Evolutionary conservation across 2,113 vertebrate species (phyloP).

Genomic region (Microcebus ravelobensis): DNA sequence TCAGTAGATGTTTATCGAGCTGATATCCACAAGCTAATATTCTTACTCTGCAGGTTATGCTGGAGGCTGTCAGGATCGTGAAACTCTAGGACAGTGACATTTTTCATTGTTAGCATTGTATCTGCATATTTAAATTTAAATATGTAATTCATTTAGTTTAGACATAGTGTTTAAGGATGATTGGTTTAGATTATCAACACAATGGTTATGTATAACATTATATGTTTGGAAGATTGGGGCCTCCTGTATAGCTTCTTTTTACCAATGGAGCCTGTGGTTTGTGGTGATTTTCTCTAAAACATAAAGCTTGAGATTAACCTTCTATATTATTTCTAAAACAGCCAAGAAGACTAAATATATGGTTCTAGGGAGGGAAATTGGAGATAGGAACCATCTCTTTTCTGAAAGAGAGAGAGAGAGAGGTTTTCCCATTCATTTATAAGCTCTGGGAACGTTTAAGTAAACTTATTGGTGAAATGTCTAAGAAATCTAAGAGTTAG

Average conservation of each 20-base stretch:
- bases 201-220: background rate
- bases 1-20: background rate
- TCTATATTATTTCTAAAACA: background rate
- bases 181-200: background rate
- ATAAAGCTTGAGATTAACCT: background rate
- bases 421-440: background rate
- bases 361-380: background rate
- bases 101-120: background rate
- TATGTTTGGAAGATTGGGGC: background rate
- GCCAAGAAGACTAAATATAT: background rate
- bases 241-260: slow-evolving; percentile 8
- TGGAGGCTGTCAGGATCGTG: background rate
- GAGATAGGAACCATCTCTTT: background rate
- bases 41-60: background rate
- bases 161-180: background rate
- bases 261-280: background rate
- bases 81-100: background rate
- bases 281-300: slow-evolving; percentile 30
- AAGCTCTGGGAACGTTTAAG: slow-evolving; percentile 29
- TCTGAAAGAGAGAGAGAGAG: background rate
- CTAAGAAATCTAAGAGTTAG: slow-evolving; percentile 21
- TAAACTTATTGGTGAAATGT: slow-evolving; percentile 34
- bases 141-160: slow-evolving; percentile 12
- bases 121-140: slow-evolving; percentile 4
- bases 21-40: background rate